Evolutionary conservation across 2,888 invertebrate species (phyloP).

Genomic region (Fabriciana adippe): DNA sequence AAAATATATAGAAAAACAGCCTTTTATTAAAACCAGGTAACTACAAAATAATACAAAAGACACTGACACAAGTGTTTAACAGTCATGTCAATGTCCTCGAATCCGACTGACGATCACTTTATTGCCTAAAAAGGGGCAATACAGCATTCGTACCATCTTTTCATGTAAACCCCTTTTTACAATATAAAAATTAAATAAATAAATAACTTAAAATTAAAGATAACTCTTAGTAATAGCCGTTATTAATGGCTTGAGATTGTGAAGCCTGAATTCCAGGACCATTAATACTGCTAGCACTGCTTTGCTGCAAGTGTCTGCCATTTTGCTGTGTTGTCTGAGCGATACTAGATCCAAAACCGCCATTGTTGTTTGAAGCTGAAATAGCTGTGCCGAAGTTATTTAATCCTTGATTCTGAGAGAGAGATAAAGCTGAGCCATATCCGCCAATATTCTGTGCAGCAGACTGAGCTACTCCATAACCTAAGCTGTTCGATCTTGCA

Average conservation of each 20-base stretch:
- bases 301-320: constrained; percentile 53
- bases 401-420: constrained; percentile 51
- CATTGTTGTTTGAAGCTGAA: constrained; percentile 59
- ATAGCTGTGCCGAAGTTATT: constrained; percentile 53
- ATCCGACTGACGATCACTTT: neutral
- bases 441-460: constrained; percentile 51
- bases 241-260: constrained; percentile 59
- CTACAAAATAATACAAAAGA: constrained; percentile 47
- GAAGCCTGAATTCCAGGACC: constrained; percentile 63
- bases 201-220: constrained; percentile 15
- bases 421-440: constrained; percentile 50
- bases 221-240: constrained; percentile 53
- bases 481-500: constrained; percentile 47
- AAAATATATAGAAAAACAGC: too few relatives aligned
- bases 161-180: too few relatives aligned
- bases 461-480: constrained; percentile 56
- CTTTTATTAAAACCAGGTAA: too few relatives aligned
- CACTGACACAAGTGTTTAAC: constrained; percentile 60
- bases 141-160: too few relatives aligned
- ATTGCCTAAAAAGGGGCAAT: too few relatives aligned
- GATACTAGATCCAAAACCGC: constrained; percentile 56
- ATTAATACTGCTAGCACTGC: constrained; percentile 62
- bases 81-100: constrained; percentile 64
- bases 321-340: constrained; percentile 60
- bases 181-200: constrained; percentile 18